Conservation (phyloP, 2,797 vertebrate species). For the Enteromius treurensis region DNA sequence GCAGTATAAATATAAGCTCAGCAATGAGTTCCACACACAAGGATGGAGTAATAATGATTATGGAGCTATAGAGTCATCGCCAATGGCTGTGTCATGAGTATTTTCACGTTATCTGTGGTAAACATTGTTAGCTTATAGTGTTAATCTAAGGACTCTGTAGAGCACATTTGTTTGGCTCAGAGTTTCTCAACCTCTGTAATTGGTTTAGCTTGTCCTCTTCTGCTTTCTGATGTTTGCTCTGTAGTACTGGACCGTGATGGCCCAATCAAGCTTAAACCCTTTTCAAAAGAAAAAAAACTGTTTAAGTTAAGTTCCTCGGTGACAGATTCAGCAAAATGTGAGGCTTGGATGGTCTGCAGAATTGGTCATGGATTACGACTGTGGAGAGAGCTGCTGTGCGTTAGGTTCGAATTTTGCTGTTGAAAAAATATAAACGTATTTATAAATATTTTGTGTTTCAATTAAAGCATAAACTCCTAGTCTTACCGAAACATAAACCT, state of each 20-base stretch:
- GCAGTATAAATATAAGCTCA: not conserved
- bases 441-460: not conserved
- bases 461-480: not conserved
- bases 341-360: not conserved
- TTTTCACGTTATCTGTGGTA: not conserved
- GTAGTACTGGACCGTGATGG: not conserved
- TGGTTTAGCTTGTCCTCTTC: slow-evolving; percentile 64
- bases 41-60: not conserved
- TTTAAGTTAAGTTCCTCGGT: not conserved
- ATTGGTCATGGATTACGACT: not conserved
- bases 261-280: slow-evolving; percentile 2
- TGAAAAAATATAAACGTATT: not conserved
- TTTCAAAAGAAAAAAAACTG: not conserved
- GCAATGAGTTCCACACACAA: not conserved
- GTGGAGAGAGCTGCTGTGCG: not conserved
- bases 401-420: not conserved
- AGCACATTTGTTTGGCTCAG: slow-evolving; percentile 46
- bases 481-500: not conserved
- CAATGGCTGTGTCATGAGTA: not conserved
- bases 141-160: slow-evolving; percentile 17
- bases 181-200: slow-evolving; percentile 60
- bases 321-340: not conserved
- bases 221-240: slow-evolving; percentile 37
- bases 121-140: slow-evolving; percentile 16
- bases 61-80: not conserved